These are phyloP conservation scores for Tipula unca DNA, from an alignment of 2,888 invertebrate species.

Conservation along the genomic window DNA sequence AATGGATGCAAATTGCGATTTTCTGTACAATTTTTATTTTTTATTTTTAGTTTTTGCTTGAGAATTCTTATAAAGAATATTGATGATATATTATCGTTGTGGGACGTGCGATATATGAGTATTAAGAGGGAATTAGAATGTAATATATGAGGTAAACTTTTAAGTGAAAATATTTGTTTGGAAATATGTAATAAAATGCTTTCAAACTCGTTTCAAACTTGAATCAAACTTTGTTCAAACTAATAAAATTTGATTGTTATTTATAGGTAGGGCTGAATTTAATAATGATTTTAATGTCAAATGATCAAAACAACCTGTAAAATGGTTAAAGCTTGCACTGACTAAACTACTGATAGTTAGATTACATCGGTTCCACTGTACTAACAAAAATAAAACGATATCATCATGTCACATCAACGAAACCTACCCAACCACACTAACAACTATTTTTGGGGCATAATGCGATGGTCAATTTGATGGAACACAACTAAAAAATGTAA, in stretches of 20 bases:
- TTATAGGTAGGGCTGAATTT: too few species aligned
- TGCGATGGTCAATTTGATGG: background rate
- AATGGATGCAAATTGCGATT: background rate
- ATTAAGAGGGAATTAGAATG: background rate
- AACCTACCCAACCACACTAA: background rate
- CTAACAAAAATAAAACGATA: background rate
- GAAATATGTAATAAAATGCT: background rate
- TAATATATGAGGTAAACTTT: background rate
- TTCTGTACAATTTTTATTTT: background rate
- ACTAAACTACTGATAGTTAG: background rate
- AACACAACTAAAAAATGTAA: background rate
- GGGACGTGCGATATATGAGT: background rate
- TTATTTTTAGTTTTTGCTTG: too few species aligned
- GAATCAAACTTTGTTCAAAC: background rate
- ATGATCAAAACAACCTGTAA: too few species aligned
- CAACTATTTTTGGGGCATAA: background rate
- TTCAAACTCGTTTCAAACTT: background rate
- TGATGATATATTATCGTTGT: background rate
- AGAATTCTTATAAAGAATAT: background rate
- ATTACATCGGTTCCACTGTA: background rate
- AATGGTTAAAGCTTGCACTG: too few species aligned
- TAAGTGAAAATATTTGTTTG: background rate
- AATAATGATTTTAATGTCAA: too few species aligned
- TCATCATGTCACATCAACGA: background rate
- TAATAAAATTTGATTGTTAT: background rate